Evolutionary conservation across 2,888 invertebrate species (phyloP).

Genomic region (Brachylomia viminalis): DNA sequence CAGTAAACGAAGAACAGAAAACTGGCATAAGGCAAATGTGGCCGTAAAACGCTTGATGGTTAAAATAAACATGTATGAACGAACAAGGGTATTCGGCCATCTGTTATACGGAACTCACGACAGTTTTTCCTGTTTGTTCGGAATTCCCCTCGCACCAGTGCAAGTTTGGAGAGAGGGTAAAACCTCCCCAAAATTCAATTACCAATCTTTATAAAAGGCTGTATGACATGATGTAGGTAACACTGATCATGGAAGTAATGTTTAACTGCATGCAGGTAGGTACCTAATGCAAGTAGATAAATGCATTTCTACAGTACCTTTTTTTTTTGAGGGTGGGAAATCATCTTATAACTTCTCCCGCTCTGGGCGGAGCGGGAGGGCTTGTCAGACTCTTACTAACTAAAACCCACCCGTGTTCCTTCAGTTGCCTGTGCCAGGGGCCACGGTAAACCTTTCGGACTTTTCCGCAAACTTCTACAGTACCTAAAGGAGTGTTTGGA

Average conservation of each 20-base stretch:
- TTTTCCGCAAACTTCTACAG: too few relatives aligned
- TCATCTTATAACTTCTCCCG: too few relatives aligned
- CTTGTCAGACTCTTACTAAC: too few relatives aligned
- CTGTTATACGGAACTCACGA: background rate
- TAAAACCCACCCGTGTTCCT: too few relatives aligned
- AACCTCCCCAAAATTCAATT: background rate
- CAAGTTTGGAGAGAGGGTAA: background rate
- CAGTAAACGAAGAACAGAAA: slow-evolving; percentile 66
- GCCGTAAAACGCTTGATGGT: slow-evolving; percentile 37
- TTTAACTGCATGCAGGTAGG: background rate
- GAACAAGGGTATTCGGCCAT: slow-evolving; percentile 18
- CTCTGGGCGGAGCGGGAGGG: too few relatives aligned
- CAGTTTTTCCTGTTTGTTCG: slow-evolving; percentile 8
- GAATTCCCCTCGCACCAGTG: background rate
- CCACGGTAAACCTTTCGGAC: too few relatives aligned
- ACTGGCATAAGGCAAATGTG: slow-evolving; percentile 39
- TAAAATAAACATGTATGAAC: slow-evolving; percentile 16
- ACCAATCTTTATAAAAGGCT: background rate
- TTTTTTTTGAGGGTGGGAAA: too few relatives aligned
- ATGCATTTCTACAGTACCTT: background rate
- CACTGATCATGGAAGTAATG: background rate
- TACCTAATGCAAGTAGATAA: background rate
- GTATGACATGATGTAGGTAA: too few relatives aligned
- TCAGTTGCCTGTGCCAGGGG: too few relatives aligned
- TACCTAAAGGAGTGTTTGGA: background rate